Percentiles rank a stretch among this genome's conserved stretches.
Conservation (phyloP, 2,888 invertebrate genomes). For the Crocallis elinguaria region DNA sequence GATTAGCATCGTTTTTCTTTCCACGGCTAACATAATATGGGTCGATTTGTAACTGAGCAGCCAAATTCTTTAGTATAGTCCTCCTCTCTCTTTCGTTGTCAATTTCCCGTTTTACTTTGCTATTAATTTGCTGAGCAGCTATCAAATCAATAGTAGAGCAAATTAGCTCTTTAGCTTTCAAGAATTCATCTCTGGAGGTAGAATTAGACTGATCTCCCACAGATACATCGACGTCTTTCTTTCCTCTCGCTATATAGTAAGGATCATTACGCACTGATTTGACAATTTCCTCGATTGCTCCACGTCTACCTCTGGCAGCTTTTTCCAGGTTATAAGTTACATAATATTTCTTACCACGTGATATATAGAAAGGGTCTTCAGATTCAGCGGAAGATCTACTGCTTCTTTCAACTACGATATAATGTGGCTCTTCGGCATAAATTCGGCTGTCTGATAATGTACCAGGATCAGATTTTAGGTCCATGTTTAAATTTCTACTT, state of each 20-base stretch:
- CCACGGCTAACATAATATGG: conserved; percentile 78
- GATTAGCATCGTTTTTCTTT: conserved; percentile 57
- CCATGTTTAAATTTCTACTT: conserved; percentile 25
- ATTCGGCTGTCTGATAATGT: conserved; percentile 70
- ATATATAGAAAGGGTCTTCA: conserved; percentile 72
- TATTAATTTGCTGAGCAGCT: conserved; percentile 44
- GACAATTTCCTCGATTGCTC: conserved; percentile 73
- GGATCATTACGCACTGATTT: conserved; percentile 80
- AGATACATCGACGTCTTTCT: conserved; percentile 54
- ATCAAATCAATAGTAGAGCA: conserved; percentile 67
- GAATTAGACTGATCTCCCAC: conserved; percentile 32
- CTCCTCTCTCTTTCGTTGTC: conserved; percentile 71
- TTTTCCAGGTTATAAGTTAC: conserved; percentile 50
- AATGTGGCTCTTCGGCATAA: conserved; percentile 83
- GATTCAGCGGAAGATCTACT: conserved; percentile 69
- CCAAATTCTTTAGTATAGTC: conserved; percentile 70
- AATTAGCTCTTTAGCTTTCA: conserved; percentile 66
- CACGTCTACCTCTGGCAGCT: conserved; percentile 66
- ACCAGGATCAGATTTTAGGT: conserved; percentile 51
- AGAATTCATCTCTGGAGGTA: conserved; percentile 45
- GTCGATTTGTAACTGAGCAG: conserved; percentile 72
- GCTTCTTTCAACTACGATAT: conserved; percentile 77
- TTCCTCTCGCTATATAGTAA: conserved; percentile 82
- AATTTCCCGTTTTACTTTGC: conserved; percentile 63
- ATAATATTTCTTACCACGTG: conserved; percentile 70